Base-by-base conservation (phyloP, 2,797 vertebrate species). In the Intellagama lesueurii region DNA sequence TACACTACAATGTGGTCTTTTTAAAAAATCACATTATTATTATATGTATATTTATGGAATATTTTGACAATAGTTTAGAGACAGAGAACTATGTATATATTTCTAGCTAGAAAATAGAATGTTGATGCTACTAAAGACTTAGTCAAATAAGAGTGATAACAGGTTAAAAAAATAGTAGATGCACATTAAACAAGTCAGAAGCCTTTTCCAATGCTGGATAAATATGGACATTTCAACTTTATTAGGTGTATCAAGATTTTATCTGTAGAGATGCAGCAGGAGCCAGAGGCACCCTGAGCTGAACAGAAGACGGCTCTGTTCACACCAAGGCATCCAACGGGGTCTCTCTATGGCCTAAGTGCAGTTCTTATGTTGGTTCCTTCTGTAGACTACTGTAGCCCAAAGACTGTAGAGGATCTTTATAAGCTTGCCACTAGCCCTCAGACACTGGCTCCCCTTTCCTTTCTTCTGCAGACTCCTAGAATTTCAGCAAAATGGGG, bases 151-250 rank as follows among this genome's bases (percentile, higher is more conserved):
- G 5, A 75, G 16, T 24, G 1, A 56, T 52, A 17, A 40, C 40
- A 40, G 40, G 40, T 40, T 40, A 40, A 40, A 40, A 40, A 40
- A 70, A 40, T 56, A 35, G 35, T 16, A 5, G 12, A 28, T 1
- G 2, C 7, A 0, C 24, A 60, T 28, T 68, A 83, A 90, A 81
- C 0, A 76, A 17, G 14, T 44, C 56, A 85, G 70, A 69, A 44
- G 47, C 77, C 44, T 82, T n/a, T 89, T 49, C 70, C 35, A 1
- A 76, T 81, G 89, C 77, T 89, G 91, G 92, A 92, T 95, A 94
- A 95, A 94, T 95, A 96, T 72, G 91, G 95, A 96, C 96, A 97
- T 94, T 95, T 94, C 93, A 69, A 95, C 93, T 97, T 97, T 96
- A 97, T 95, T 96, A 93, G 91, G 77, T 86, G 91, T 96, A 96